Percentiles rank a stretch among this genome's conserved stretches.
Conservation (phyloP, 1,140 invertebrate genomes). For the Drosophila virilis region DNA sequence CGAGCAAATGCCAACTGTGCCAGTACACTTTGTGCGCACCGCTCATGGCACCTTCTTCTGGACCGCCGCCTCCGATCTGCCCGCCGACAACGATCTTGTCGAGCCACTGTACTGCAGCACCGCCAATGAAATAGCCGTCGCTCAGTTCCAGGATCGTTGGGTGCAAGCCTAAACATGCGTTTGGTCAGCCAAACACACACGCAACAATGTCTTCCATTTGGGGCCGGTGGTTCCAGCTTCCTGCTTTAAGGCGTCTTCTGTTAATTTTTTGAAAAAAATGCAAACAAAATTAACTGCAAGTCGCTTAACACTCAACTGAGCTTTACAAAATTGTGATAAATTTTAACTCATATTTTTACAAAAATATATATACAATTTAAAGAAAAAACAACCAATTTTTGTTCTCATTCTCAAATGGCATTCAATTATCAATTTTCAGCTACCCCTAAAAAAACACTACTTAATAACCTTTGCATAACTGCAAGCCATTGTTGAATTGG, state of each 20-base stretch:
- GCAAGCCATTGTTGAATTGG: constrained; percentile 58
- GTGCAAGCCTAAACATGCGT: constrained; percentile 83
- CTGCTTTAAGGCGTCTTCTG: constrained; percentile 67
- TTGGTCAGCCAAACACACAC: constrained; percentile 13
- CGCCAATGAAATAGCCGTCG: constrained; percentile 83
- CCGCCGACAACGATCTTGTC: constrained; percentile 84
- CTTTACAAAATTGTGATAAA: constrained; percentile 84
- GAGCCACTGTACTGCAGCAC: constrained; percentile 82
- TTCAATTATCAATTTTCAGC: constrained; percentile 61
- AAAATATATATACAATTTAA: constrained; percentile 74
- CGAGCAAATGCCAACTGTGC: constrained; percentile 85
- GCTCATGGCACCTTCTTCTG: constrained; percentile 86
- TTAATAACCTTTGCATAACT: constrained; percentile 28
- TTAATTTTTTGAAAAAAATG: constrained; percentile 54
- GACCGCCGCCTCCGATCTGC: constrained; percentile 85
- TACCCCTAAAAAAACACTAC: constrained; percentile 32
- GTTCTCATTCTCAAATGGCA: constrained; percentile 41
- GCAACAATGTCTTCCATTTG: constrained; percentile 68
- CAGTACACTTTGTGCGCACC: constrained; percentile 86
- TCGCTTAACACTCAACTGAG: constrained; percentile 59
- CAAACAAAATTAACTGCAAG: constrained; percentile 71
- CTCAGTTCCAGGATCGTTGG: constrained; percentile 84
- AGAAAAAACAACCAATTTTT: constrained; percentile 37
- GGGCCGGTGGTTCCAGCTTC: constrained; percentile 55
- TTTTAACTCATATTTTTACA: constrained; percentile 62